Evolutionary conservation across 2,113 vertebrate genomes (phyloP).

Genomic region (Sminthopsis crassicaudata): DNA sequence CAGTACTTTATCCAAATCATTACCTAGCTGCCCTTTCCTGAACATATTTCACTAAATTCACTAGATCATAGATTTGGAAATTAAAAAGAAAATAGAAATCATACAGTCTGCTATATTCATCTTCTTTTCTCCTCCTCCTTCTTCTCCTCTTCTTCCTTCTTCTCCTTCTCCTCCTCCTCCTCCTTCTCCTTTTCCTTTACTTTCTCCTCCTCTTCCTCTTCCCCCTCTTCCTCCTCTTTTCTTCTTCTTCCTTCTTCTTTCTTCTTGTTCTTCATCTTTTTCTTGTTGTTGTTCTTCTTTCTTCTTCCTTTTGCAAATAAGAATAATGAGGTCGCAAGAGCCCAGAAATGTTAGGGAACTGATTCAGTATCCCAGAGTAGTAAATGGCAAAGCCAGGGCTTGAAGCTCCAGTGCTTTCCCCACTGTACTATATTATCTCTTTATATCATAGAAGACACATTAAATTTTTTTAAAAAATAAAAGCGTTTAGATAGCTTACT

Average conservation of each 20-base stretch:
- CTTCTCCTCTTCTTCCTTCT: background rate
- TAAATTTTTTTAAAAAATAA: background rate
- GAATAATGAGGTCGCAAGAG: background rate
- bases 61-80: background rate
- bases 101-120: background rate
- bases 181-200: too few relatives aligned
- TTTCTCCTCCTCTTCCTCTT: too few relatives aligned
- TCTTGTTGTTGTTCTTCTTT: background rate
- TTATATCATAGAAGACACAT: conserved; percentile 42
- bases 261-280: too few relatives aligned
- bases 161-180: too few relatives aligned
- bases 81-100: background rate
- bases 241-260: too few relatives aligned
- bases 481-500: conserved; percentile 4
- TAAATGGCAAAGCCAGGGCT: background rate
- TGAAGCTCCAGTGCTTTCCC: background rate
- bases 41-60: background rate
- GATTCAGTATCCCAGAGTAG: background rate
- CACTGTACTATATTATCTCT: background rate
- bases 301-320: background rate
- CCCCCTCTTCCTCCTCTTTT: too few relatives aligned
- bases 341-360: background rate
- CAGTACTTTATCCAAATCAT: background rate
- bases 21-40: background rate
- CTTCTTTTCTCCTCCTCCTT: too few relatives aligned